These are phyloP conservation scores for Drosophila lowei DNA, from an alignment of 1,140 invertebrate species.

Conservation along the genomic window DNA sequence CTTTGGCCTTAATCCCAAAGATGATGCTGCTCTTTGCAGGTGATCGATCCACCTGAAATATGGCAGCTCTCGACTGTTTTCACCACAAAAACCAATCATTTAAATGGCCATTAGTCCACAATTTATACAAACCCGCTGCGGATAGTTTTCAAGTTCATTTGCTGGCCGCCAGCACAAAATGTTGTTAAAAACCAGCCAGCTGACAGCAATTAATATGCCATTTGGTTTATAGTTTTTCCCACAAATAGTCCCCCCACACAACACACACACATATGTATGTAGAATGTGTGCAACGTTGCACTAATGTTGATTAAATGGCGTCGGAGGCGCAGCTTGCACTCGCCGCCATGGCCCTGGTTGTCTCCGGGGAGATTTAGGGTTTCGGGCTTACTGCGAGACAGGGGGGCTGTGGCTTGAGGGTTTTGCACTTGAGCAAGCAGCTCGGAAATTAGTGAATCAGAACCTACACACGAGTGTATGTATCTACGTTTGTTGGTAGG, in stretches of 20 bases:
- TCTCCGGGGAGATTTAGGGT: constrained; percentile 24
- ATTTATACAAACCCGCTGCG: constrained; percentile 29
- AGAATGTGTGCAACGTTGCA: constrained; percentile 19
- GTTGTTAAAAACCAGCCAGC: constrained; percentile 41
- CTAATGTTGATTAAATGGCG: constrained; percentile 76
- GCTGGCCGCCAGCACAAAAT: constrained; percentile 31
- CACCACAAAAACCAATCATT: constrained; percentile 49
- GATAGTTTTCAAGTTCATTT: constrained; percentile 62
- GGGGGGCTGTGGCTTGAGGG: too few species aligned
- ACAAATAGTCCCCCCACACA: background rate
- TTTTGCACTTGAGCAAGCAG: background rate
- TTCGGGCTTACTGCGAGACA: constrained; percentile 11
- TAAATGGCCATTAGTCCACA: constrained; percentile 48
- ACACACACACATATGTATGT: background rate
- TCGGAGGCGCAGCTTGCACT: constrained; percentile 49
- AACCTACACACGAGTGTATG: too few species aligned
- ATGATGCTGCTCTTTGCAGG: too few species aligned
- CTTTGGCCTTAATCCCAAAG: too few species aligned
- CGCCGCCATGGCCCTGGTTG: constrained; percentile 30
- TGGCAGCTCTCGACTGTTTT: background rate
- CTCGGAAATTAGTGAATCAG: background rate
- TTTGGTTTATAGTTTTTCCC: constrained; percentile 34
- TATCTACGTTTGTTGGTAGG: too few species aligned
- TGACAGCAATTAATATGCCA: constrained; percentile 67
- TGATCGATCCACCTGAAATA: too few species aligned